A percentile compares a stretch with the other conserved stretches of the same genome.
These are phyloP conservation scores for Pipistrellus pygmaeus DNA, from an alignment of 2,797 vertebrate genomes.

Conservation along the genomic window DNA sequence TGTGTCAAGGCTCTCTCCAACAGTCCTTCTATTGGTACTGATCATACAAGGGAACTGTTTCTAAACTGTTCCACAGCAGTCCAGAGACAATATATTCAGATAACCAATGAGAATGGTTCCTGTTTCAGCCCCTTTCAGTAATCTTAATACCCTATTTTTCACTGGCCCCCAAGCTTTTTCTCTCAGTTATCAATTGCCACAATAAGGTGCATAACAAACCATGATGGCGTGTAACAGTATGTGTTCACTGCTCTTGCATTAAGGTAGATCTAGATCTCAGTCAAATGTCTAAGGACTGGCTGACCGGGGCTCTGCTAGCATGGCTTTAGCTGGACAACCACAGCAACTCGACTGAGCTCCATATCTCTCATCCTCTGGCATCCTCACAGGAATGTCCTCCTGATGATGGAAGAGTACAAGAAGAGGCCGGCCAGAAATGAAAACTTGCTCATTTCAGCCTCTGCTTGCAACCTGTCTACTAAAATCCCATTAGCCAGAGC, in stretches of 20 bases:
- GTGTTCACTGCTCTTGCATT: neutral
- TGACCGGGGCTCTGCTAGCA: neutral
- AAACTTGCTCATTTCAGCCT: neutral
- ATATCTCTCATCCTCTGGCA: neutral
- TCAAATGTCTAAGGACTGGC: neutral
- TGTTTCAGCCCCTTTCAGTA: neutral
- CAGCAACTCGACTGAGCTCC: neutral
- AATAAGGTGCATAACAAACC: neutral
- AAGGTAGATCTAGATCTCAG: neutral
- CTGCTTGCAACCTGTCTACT: neutral
- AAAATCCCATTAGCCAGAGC: neutral
- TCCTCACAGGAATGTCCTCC: neutral
- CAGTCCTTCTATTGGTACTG: conserved; percentile 18
- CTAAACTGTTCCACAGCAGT: neutral
- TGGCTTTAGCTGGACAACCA: neutral
- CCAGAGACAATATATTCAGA: neutral
- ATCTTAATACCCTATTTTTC: neutral
- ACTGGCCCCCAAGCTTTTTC: neutral
- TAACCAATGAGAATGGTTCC: neutral
- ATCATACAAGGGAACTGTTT: conserved; percentile 24
- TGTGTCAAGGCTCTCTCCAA: conserved; percentile 42
- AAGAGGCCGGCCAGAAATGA: neutral
- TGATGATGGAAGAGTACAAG: neutral
- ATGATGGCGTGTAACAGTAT: too few relatives aligned
- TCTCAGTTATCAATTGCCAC: neutral